Conservation (phyloP, 2,888 invertebrate species). For the Diadegma fenestrale region DNA sequence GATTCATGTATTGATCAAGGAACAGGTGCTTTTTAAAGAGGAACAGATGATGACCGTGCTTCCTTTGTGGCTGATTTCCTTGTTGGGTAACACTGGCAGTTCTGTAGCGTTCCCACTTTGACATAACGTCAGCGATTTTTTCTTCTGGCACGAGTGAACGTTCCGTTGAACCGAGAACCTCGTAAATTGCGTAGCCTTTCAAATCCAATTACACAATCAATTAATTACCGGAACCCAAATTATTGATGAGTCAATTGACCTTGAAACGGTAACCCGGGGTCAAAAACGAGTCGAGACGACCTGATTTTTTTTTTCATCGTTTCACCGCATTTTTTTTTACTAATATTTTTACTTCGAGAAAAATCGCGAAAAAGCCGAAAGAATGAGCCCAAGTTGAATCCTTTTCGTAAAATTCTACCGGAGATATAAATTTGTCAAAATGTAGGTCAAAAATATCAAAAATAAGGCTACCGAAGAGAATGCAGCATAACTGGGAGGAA, state of each 20-base stretch:
- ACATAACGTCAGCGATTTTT: conserved; percentile 97
- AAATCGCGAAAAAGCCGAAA: too few relatives aligned
- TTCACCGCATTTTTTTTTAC: too few relatives aligned
- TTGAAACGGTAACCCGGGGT: too few relatives aligned
- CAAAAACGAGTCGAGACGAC: too few relatives aligned
- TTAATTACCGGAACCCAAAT: not conserved
- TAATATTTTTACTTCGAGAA: too few relatives aligned
- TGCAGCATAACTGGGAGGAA: too few relatives aligned
- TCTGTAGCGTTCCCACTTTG: conserved; percentile 96
- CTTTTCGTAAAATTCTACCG: too few relatives aligned
- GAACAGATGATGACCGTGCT: conserved; percentile 88
- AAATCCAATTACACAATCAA: not conserved
- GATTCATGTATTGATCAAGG: conserved; percentile 91
- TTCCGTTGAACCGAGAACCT: conserved; percentile 95
- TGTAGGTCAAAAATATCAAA: too few relatives aligned
- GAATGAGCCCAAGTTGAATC: too few relatives aligned
- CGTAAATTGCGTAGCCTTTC: conserved; percentile 95
- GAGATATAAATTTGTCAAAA: too few relatives aligned
- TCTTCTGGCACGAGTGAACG: conserved; percentile 94
- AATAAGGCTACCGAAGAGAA: too few relatives aligned
- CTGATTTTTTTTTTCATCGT: too few relatives aligned
- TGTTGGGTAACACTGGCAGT: conserved; percentile 87
- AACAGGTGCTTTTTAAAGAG: conserved; percentile 94
- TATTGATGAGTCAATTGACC: not conserved
- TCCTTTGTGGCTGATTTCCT: conserved; percentile 84